Conservation (phyloP, 1,140 invertebrate species). For the Charaxes varanes region DNA sequence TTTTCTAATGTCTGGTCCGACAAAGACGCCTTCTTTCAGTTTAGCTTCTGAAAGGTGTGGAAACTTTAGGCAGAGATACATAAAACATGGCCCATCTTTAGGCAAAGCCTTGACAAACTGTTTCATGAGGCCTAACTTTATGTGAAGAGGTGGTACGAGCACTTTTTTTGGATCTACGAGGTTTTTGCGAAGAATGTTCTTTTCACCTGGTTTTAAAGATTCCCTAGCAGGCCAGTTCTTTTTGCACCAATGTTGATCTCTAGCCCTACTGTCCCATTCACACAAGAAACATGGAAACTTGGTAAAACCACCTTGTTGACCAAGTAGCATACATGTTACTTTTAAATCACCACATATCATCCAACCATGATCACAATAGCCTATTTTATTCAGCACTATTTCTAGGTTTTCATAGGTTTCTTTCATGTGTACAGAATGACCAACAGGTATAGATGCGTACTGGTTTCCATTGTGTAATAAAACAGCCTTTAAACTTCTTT, state of each 20-base stretch:
- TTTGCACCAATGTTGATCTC: constrained; percentile 1
- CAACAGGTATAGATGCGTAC: neutral
- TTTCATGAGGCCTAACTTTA: constrained; percentile 13
- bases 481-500: constrained; percentile 1
- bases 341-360: too few relatives aligned
- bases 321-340: too few relatives aligned
- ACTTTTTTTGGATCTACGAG: constrained; percentile 8
- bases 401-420: constrained; percentile 6
- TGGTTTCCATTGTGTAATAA: constrained; percentile 4
- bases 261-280: neutral
- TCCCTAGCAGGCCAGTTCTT: neutral
- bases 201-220: neutral
- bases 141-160: constrained; percentile 12
- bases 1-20: constrained; percentile 7
- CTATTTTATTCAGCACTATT: too few relatives aligned
- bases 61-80: constrained; percentile 13
- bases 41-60: constrained; percentile 6
- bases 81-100: constrained; percentile 13
- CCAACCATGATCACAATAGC: too few relatives aligned
- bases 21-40: constrained; percentile 12
- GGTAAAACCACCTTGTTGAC: too few relatives aligned
- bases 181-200: neutral
- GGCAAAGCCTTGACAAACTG: constrained; percentile 10
- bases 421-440: constrained; percentile 3
- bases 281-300: too few relatives aligned